Conservation (phyloP, 1,140 invertebrate species). For the Thalassaphorura encarpata region DNA sequence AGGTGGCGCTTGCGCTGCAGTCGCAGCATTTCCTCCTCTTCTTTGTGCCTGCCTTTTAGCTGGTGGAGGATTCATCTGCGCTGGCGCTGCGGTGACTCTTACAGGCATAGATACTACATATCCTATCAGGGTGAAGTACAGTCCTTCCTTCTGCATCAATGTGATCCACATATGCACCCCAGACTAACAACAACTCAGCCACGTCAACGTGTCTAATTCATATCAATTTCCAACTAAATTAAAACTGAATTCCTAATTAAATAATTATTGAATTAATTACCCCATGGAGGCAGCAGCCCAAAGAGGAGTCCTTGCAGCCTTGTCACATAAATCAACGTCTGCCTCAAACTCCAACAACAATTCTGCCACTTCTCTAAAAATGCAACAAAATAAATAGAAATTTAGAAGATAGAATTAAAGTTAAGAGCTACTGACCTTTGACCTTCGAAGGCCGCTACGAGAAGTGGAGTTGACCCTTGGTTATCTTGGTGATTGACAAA, state of each 20-base stretch:
- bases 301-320: constrained; percentile 63
- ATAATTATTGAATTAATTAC: no score
- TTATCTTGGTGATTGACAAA: constrained; percentile 79
- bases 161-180: constrained; percentile 79
- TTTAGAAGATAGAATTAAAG: not conserved
- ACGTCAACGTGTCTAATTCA: constrained; percentile 70
- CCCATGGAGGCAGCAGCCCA: constrained; percentile 32
- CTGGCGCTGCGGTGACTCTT: not conserved
- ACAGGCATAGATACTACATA: no score
- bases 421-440: constrained; percentile 51
- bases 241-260: no score
- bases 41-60: constrained; percentile 11
- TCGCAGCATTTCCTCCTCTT: constrained; percentile 11
- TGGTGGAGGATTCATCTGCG: not conserved
- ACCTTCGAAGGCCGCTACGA: constrained; percentile 90
- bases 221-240: no score
- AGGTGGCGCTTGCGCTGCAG: constrained; percentile 10
- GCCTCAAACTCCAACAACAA: constrained; percentile 72
- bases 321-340: constrained; percentile 73
- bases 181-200: constrained; percentile 68
- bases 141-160: constrained; percentile 86
- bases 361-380: constrained; percentile 62
- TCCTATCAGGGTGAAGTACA: no score
- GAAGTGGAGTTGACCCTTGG: constrained; percentile 82
- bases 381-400: constrained; percentile 3